A percentile compares a stretch with the other conserved stretches of the same genome.
Evolutionary conservation across 30 jellyfish, hydroid and myxozoan genomes (phyloP).

Genomic region (Catostylus mosaicus): DNA sequence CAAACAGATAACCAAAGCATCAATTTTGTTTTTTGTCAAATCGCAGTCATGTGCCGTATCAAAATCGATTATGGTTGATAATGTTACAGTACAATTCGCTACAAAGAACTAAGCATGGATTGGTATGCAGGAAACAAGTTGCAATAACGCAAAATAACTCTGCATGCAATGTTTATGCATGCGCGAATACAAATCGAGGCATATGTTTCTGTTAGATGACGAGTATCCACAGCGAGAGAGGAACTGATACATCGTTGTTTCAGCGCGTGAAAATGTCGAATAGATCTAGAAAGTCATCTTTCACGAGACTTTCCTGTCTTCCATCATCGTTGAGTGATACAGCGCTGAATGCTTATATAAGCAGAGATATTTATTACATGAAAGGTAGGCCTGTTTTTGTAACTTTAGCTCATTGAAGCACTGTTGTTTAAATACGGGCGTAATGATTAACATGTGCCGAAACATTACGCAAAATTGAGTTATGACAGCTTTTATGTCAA

Average conservation of each 20-base stretch:
- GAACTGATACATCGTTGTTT: no score
- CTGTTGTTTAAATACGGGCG: no score
- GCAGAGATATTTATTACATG: not conserved
- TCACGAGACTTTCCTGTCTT: slow-evolving; percentile 11
- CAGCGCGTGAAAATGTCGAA: not conserved
- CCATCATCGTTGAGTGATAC: slow-evolving; percentile 7
- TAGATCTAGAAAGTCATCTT: slow-evolving; percentile 5
- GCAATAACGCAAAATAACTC: no score
- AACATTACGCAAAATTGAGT: no score
- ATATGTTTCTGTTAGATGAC: no score
- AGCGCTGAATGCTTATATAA: slow-evolving; percentile 3
- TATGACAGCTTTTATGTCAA: no score
- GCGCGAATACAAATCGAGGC: no score
- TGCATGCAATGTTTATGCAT: no score
- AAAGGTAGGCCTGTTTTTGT: not conserved
- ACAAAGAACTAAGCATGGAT: not conserved
- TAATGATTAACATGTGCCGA: no score
- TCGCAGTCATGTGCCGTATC: not conserved
- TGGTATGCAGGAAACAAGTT: not conserved
- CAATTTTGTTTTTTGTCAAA: not conserved
- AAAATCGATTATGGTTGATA: not conserved
- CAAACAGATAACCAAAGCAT: not conserved
- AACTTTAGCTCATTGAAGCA: no score
- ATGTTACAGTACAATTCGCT: not conserved
- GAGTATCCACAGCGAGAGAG: no score